These are phyloP conservation scores for Poecilia gillii DNA, from an alignment of 2,797 vertebrate genomes.

Conservation along the genomic window DNA sequence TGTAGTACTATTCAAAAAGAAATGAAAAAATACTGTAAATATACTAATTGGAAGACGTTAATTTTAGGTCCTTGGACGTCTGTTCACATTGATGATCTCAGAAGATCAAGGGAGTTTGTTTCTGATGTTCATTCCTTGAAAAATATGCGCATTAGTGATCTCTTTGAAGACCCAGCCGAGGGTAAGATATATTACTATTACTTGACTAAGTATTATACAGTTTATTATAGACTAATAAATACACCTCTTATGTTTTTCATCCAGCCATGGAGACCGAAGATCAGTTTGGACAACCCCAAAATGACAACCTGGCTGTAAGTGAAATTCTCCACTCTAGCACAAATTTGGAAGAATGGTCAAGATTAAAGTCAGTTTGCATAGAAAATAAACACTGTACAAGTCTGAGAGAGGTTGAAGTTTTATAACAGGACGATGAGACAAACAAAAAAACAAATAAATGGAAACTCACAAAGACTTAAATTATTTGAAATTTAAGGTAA, in stretches of 20 bases:
- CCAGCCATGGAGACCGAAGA: slow-evolving; percentile 30
- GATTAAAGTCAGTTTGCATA: neutral
- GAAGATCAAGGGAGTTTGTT: slow-evolving; percentile 78
- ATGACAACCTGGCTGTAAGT: slow-evolving; percentile 38
- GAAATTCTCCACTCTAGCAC: neutral
- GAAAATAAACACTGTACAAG: neutral
- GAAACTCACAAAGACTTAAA: neutral
- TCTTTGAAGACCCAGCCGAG: slow-evolving; percentile 39
- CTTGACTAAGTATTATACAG: neutral
- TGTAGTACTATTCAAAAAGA: neutral
- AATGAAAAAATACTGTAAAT: neutral
- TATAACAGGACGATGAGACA: neutral
- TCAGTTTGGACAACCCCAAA: neutral
- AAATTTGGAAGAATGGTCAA: neutral
- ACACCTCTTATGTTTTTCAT: neutral
- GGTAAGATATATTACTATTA: slow-evolving; percentile 29
- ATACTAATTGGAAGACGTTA: neutral
- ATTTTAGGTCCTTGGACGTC: slow-evolving; percentile 49
- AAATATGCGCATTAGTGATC: slow-evolving; percentile 30
- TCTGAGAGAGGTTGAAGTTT: neutral
- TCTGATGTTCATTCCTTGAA: slow-evolving; percentile 67
- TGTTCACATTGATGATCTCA: slow-evolving; percentile 86
- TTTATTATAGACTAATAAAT: too few relatives aligned
- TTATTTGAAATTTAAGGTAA: neutral
- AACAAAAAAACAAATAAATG: neutral